Conservation (phyloP, 2,113 vertebrate species). For the Carlito syrichta region DNA sequence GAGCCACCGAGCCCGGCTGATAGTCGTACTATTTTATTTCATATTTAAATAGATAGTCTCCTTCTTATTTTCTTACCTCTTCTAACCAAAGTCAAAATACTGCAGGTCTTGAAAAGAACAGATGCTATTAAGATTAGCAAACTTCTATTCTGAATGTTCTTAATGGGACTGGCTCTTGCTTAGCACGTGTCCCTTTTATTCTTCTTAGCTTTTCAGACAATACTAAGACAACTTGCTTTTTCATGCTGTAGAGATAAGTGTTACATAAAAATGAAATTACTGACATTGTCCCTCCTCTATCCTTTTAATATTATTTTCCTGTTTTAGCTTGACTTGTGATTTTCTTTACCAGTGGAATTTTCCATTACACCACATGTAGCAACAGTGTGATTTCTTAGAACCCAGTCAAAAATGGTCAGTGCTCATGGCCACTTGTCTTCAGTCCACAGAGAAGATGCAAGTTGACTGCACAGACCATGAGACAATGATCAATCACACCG, state of each 20-base stretch:
- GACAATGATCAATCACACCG: background rate
- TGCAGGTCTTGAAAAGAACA: background rate
- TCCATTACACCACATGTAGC: background rate
- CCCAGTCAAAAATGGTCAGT: background rate
- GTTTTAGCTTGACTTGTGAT: background rate
- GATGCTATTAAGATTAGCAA: background rate
- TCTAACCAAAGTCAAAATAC: background rate
- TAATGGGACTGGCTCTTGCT: background rate
- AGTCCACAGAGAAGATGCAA: background rate
- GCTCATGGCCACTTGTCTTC: background rate
- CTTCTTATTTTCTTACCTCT: background rate
- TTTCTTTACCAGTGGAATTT: background rate
- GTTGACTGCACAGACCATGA: background rate
- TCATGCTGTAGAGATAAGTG: background rate
- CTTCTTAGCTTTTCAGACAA: background rate
- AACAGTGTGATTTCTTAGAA: background rate
- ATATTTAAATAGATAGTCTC: background rate
- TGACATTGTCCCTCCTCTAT: background rate
- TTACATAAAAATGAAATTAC: conserved; percentile 29
- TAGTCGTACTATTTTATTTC: conserved; percentile 23
- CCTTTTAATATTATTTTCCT: background rate
- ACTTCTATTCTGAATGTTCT: background rate
- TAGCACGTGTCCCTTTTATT: background rate
- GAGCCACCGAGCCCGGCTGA: too few species aligned
- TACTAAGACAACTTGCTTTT: background rate